Evolutionary conservation across 1,140 invertebrate species (phyloP).

Genomic region (Microvelia longipes): DNA sequence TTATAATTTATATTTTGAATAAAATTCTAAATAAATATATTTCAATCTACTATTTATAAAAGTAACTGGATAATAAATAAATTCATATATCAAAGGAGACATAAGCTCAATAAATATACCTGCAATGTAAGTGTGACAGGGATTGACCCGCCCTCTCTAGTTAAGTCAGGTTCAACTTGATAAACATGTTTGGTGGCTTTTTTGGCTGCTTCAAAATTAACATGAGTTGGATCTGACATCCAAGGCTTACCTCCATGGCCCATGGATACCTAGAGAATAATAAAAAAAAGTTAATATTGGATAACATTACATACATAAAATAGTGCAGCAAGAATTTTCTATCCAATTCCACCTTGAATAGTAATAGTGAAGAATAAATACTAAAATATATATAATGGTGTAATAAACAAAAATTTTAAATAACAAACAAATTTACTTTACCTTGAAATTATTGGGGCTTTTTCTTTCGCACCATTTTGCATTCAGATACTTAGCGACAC

Average conservation of each 20-base stretch:
- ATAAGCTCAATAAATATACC: too few species aligned
- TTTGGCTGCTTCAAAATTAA: constrained; percentile 77
- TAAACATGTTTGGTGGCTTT: constrained; percentile 79
- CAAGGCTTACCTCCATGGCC: constrained; percentile 71
- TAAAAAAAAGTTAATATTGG: neutral
- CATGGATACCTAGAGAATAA: constrained; percentile 36
- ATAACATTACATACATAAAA: too few species aligned
- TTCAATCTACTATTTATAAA: too few species aligned
- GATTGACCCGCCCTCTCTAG: constrained; percentile 89
- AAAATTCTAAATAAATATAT: too few species aligned
- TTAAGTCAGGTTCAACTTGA: constrained; percentile 83
- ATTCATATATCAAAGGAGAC: too few species aligned
- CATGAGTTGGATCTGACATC: constrained; percentile 81
- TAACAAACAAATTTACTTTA: constrained; percentile 33
- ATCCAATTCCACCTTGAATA: too few species aligned
- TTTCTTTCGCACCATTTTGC: constrained; percentile 49
- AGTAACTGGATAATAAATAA: too few species aligned
- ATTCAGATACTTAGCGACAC: constrained; percentile 55
- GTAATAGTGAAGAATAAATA: too few species aligned
- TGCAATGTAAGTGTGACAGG: constrained; percentile 78
- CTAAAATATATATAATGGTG: too few species aligned
- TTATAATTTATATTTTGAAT: too few species aligned
- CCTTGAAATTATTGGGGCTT: constrained; percentile 74
- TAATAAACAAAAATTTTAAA: too few species aligned
- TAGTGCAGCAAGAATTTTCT: too few species aligned